These are phyloP conservation scores for Heliconius hermathena DNA, from an alignment of 1,140 invertebrate genomes.

Conservation along the genomic window DNA sequence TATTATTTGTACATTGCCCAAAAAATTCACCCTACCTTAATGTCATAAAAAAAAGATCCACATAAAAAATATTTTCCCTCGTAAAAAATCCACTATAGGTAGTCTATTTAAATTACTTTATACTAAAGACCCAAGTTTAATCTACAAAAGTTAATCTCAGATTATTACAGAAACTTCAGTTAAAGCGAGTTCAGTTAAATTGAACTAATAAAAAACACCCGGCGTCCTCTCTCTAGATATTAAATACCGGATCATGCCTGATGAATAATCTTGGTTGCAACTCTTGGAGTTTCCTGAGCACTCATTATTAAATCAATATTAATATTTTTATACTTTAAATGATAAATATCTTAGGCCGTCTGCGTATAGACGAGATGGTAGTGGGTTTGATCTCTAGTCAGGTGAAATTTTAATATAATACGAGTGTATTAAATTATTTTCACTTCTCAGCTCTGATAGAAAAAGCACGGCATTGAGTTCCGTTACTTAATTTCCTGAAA, in stretches of 20 bases:
- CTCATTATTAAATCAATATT: background rate
- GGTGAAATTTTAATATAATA: too few species aligned
- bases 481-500: too few species aligned
- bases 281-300: background rate
- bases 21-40: too few species aligned
- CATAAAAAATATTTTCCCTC: background rate
- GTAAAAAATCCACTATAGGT: too few species aligned
- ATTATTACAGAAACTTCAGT: conserved; percentile 10
- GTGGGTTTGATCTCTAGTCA: too few species aligned
- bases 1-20: too few species aligned
- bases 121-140: background rate
- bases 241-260: background rate
- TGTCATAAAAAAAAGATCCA: too few species aligned
- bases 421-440: too few species aligned
- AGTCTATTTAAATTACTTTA: background rate
- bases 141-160: conserved; percentile 2
- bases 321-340: background rate
- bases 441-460: too few species aligned
- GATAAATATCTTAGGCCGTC: too few species aligned
- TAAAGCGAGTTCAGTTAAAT: conserved; percentile 13
- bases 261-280: background rate
- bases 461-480: too few species aligned
- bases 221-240: background rate
- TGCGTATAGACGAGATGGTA: too few species aligned
- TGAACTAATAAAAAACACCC: conserved; percentile 12